A percentile compares a stretch with the other conserved stretches of the same genome.
Evolutionary conservation across 2,113 vertebrate species (phyloP).

Genomic region (zebrafish (Danio rerio)): DNA sequence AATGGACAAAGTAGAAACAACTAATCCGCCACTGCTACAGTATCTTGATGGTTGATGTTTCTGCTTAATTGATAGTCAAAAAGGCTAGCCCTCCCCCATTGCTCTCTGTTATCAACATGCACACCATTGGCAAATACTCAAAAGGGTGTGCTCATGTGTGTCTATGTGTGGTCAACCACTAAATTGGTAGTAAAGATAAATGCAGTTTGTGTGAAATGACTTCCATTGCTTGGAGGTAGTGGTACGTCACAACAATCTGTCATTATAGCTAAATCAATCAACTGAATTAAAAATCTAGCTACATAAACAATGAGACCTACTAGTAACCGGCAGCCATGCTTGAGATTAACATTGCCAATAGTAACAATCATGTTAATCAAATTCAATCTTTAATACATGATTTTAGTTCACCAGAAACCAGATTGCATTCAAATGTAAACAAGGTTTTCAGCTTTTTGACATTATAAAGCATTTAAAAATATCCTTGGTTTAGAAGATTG

Average conservation of each 20-base stretch:
- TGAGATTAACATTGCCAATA: not conserved
- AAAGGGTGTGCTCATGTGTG: slow-evolving; percentile 15
- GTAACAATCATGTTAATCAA: not conserved
- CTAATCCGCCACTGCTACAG: not conserved
- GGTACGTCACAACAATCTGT: not conserved
- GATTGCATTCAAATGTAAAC: not conserved
- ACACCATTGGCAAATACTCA: not conserved
- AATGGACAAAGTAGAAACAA: not conserved
- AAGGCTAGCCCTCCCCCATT: not conserved
- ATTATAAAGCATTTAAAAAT: not conserved
- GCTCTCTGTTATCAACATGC: not conserved
- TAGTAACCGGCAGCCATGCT: not conserved
- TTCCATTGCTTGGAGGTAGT: not conserved
- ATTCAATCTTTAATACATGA: not conserved
- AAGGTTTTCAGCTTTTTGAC: not conserved
- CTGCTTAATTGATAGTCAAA: not conserved
- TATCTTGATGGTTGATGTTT: not conserved
- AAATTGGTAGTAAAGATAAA: slow-evolving; percentile 20
- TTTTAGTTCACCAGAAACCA: not conserved
- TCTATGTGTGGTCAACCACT: slow-evolving; percentile 3
- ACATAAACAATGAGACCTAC: not conserved
- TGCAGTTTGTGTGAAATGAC: slow-evolving; percentile 4
- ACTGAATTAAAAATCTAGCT: not conserved
- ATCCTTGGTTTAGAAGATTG: not conserved
- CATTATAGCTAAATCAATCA: not conserved